These are phyloP conservation scores for Pseudorhombus dupliciocellatus DNA, from an alignment of 2,113 vertebrate genomes.

Conservation along the genomic window DNA sequence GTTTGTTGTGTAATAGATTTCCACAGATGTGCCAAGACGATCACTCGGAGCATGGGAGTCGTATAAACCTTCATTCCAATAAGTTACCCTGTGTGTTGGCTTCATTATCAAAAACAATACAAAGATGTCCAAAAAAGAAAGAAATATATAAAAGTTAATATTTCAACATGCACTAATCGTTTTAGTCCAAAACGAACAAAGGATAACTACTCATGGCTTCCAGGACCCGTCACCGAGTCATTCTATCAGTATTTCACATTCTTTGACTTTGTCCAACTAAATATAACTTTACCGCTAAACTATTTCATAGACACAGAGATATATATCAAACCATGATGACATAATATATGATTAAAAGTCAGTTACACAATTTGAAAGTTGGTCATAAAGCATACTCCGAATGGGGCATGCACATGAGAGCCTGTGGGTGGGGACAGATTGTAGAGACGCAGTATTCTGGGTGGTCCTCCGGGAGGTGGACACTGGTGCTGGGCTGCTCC, in stretches of 20 bases:
- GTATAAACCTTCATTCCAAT: slow-evolving; percentile 1
- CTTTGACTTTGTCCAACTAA: slow-evolving; percentile 3
- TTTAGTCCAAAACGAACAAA: slow-evolving; percentile 13
- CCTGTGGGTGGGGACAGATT: slow-evolving; percentile 44
- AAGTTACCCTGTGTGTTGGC: slow-evolving; percentile 35
- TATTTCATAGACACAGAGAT: background rate
- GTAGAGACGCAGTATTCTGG: slow-evolving; percentile 67
- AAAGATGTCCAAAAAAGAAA: background rate
- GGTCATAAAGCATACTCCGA: slow-evolving; percentile 2
- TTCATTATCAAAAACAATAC: slow-evolving; percentile 34
- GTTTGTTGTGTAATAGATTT: background rate
- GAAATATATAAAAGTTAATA: slow-evolving; percentile 20
- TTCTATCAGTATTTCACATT: background rate
- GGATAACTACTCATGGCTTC: background rate
- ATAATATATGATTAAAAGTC: background rate
- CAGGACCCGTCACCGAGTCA: background rate
- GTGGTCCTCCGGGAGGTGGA: slow-evolving; percentile 18
- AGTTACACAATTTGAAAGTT: background rate
- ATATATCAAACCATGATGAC: background rate
- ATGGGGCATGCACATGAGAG: slow-evolving; percentile 33
- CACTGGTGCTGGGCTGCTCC: slow-evolving; percentile 12
- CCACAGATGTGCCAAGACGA: background rate
- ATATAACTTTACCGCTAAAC: background rate
- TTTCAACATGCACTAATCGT: background rate
- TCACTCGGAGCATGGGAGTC: slow-evolving; percentile 2